Conservation (phyloP, 2,113 vertebrate species). For the Brachypteracias leptosomus region DNA sequence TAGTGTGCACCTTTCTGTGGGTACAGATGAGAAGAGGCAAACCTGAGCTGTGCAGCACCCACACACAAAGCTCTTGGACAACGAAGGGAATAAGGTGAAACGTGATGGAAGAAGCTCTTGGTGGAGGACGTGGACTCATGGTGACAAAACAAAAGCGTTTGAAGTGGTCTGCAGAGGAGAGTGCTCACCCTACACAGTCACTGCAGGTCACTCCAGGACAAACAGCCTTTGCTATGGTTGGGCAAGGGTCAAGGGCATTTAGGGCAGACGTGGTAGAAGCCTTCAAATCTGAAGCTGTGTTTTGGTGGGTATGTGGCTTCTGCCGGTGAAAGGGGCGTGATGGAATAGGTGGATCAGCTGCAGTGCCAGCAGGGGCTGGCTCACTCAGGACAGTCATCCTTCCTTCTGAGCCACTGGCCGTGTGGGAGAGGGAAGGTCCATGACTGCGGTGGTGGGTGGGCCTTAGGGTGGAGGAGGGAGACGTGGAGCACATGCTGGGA, state of each 20-base stretch:
- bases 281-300: not conserved
- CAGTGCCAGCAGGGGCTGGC: rapidly evolving
- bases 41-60: not conserved
- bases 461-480: not conserved
- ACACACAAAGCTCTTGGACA: not conserved
- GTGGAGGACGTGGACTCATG: not conserved
- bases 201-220: not conserved
- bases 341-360: rapidly evolving
- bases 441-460: not conserved
- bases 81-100: not conserved
- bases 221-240: rapidly evolving
- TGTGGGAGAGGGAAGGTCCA: not conserved
- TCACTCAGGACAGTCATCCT: not conserved
- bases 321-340: not conserved
- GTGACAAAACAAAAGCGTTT: not conserved
- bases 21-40: not conserved
- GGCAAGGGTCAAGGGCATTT: not conserved
- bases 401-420: not conserved
- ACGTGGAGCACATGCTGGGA: rapidly evolving
- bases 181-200: rapidly evolving
- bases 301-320: not conserved
- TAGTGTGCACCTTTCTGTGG: not conserved
- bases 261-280: not conserved
- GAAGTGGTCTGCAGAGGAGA: not conserved
- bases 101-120: not conserved